phyloP scores from a whole-genome alignment of 2,113 vertebrate genomes.

The Chlamydotis undulata region DNA sequence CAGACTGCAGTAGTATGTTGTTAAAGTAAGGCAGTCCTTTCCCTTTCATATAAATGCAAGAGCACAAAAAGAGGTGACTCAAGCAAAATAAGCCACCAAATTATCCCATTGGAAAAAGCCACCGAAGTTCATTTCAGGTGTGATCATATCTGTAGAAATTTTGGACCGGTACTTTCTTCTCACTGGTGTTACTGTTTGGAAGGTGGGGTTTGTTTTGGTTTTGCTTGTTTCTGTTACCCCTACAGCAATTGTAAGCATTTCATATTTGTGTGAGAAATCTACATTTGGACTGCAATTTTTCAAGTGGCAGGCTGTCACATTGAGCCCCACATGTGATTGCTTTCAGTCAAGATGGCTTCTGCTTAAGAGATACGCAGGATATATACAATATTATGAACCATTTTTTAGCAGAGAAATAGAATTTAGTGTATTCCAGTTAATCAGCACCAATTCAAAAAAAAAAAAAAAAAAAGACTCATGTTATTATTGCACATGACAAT shows the following conservation, averaged over 20 bases:
- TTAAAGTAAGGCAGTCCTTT: not conserved
- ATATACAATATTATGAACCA: not conserved
- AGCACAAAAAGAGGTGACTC: not conserved
- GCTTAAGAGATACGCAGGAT: too few species aligned
- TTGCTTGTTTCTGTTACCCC: not conserved
- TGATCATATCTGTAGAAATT: not conserved
- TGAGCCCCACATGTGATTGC: not conserved
- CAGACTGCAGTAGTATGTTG: not conserved
- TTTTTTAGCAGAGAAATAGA: not conserved
- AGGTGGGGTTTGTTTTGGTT: not conserved
- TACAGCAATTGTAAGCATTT: not conserved
- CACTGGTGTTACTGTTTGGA: rapidly evolving
- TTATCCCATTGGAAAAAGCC: not conserved
- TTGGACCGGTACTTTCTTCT: not conserved
- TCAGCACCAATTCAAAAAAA: not conserved
- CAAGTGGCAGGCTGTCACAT: not conserved
- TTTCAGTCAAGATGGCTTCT: not conserved
- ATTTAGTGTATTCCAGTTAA: not conserved
- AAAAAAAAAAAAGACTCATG: not conserved
- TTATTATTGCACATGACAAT: not conserved
- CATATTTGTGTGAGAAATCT: not conserved
- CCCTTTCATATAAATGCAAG: not conserved
- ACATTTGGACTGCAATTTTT: not conserved
- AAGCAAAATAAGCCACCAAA: not conserved
- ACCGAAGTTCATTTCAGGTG: not conserved